phyloP scores from a whole-genome alignment of 2,888 invertebrate genomes.

The Tenodera sinensis region DNA sequence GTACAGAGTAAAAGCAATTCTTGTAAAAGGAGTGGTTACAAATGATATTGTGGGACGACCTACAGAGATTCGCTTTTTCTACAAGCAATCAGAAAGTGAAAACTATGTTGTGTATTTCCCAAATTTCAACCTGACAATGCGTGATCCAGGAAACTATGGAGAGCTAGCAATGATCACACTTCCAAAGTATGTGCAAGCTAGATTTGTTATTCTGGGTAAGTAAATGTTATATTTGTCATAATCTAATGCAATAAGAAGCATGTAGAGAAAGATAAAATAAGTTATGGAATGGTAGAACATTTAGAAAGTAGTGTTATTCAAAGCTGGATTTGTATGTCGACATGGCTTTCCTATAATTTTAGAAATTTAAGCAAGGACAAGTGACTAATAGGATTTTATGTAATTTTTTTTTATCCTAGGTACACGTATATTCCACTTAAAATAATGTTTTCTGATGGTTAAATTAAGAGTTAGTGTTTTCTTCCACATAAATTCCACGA shows the following conservation, averaged over 20 bases:
- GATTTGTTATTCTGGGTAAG: slow-evolving; percentile 78
- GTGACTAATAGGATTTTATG: too few species aligned
- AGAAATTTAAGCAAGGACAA: too few species aligned
- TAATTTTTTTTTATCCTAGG: too few species aligned
- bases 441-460: too few species aligned
- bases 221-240: background rate
- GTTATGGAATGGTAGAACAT: background rate
- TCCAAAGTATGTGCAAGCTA: slow-evolving; percentile 88
- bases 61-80: slow-evolving; percentile 94
- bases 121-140: slow-evolving; percentile 90
- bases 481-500: too few species aligned
- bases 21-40: slow-evolving; percentile 91
- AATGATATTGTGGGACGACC: slow-evolving; percentile 94
- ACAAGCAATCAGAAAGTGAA: slow-evolving; percentile 89
- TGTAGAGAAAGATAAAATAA: background rate
- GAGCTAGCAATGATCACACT: slow-evolving; percentile 94
- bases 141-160: slow-evolving; percentile 95
- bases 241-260: background rate
- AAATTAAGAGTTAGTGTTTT: too few species aligned
- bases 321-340: background rate
- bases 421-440: too few species aligned
- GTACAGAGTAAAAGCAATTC: slow-evolving; percentile 87
- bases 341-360: too few species aligned
- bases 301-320: background rate
- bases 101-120: slow-evolving; percentile 97